A percentile compares a stretch with the other conserved stretches of the same genome.
Evolutionary conservation across 2,797 vertebrate species (phyloP).

Genomic region (Miichthys miiuy): DNA sequence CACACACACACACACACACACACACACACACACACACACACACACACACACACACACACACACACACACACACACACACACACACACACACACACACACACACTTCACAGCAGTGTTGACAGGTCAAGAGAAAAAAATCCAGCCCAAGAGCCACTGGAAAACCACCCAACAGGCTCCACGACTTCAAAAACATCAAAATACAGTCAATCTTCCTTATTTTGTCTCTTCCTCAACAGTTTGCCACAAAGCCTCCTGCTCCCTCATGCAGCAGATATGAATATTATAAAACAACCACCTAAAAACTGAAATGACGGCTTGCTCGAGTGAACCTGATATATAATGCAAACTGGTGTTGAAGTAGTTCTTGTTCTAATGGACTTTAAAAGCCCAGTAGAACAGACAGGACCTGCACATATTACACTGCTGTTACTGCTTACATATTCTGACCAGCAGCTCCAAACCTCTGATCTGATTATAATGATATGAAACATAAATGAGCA

Average conservation of each 20-base stretch:
- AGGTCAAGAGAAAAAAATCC: constrained; percentile 42
- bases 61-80: constrained; percentile 1
- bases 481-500: background rate
- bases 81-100: background rate
- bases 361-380: constrained; percentile 6
- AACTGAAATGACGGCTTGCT: constrained; percentile 3
- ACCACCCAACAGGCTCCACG: constrained; percentile 33
- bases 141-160: constrained; percentile 40
- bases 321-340: constrained; percentile 1
- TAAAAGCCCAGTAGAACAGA: background rate
- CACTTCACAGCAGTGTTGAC: constrained; percentile 42
- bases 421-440: background rate
- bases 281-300: constrained; percentile 20
- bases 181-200: constrained; percentile 44
- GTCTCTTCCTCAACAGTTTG: constrained; percentile 4
- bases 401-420: background rate
- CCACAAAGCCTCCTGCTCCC: constrained; percentile 4
- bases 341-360: background rate
- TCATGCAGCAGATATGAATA: background rate
- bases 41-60: background rate
- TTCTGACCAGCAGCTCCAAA: constrained; percentile 13
- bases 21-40: too few species aligned
- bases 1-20: constrained; percentile 12
- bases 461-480: background rate
- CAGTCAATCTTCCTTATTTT: constrained; percentile 5